These are phyloP conservation scores for Parasteatoda tepidariorum DNA, from an alignment of 1,140 invertebrate species.

Conservation along the genomic window DNA sequence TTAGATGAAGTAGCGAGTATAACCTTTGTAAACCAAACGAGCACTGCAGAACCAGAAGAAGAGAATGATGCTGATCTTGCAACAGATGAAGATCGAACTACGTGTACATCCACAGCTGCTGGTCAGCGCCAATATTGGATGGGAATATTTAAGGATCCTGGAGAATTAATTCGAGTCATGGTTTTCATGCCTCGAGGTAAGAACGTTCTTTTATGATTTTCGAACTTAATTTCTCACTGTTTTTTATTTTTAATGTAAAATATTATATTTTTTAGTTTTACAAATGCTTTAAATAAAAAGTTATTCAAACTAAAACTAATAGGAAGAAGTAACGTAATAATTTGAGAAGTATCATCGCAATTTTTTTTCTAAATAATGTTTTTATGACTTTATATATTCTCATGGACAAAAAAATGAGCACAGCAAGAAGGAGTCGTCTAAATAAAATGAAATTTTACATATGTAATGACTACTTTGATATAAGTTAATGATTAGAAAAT, in stretches of 20 bases:
- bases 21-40: not conserved
- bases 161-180: slow-evolving; percentile 38
- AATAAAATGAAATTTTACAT: too few relatives aligned
- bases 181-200: slow-evolving; percentile 40
- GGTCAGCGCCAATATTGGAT: not conserved
- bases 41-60: not conserved
- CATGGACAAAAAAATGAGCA: too few relatives aligned
- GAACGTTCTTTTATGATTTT: not conserved
- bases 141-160: not conserved
- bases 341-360: too few relatives aligned
- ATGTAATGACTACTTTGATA: too few relatives aligned
- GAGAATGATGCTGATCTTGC: slow-evolving; percentile 12
- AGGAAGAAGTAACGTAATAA: too few relatives aligned
- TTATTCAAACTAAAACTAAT: too few relatives aligned
- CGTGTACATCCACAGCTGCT: not conserved
- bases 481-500: too few relatives aligned
- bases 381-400: too few relatives aligned
- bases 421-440: too few relatives aligned
- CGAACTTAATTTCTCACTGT: not conserved
- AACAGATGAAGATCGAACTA: not conserved
- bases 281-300: too few relatives aligned
- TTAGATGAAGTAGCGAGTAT: not conserved
- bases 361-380: too few relatives aligned
- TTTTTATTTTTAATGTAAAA: not conserved
- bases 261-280: too few relatives aligned